Base-by-base conservation (phyloP, 2,113 vertebrate genomes). In the Proterorhinus semilunaris region DNA sequence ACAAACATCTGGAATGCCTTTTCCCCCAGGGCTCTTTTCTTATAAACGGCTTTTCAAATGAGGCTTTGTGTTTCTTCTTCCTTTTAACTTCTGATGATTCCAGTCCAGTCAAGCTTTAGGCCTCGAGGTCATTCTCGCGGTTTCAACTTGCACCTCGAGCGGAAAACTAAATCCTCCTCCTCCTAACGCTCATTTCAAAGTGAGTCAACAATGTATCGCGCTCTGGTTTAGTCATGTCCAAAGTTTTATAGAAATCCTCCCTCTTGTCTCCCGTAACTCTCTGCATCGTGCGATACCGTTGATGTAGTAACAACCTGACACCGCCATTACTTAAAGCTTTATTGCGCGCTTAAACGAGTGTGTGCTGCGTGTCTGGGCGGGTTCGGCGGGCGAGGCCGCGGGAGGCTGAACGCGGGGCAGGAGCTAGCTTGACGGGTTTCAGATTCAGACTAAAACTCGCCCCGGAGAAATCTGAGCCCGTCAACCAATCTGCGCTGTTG, bases 391-490 rank as follows among this genome's bases (percentile, higher is more conserved):
- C 53, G 53, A 55, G 53, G 53, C 16, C n/a, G n/a, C n/a, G n/a
- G n/a, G n/a, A n/a, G n/a, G n/a, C 10, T 6, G 10, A 55, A 27
- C 27, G 27, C 27, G 27, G 27, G 53, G 10, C 53, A 55, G 53
- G 53, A 55, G 53, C 53, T 11, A 55, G 53, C 53, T 55, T 55
- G 53, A 55, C 53, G 53, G 17, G 53, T 55, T 55, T 55, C 53
- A 11, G 53, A 9, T 10, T 55, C 53, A 55, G 16, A 21, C 15
- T 6, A 21, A 10, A 27, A 55, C 53, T 55, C 11, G 53, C 53
- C 53, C 53, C 5, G 53, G 10, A 55, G 53, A 55, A 55, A 55
- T 11, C 5, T 1, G 53, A 55, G 53, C 53, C 53, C 53, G 53
- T 55, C 53, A 27, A 11, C 27, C 53, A 55, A 55, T 27, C 53